phyloP scores from a whole-genome alignment of 92 coral and sea anemone species.

The Micromussa lordhowensis region DNA sequence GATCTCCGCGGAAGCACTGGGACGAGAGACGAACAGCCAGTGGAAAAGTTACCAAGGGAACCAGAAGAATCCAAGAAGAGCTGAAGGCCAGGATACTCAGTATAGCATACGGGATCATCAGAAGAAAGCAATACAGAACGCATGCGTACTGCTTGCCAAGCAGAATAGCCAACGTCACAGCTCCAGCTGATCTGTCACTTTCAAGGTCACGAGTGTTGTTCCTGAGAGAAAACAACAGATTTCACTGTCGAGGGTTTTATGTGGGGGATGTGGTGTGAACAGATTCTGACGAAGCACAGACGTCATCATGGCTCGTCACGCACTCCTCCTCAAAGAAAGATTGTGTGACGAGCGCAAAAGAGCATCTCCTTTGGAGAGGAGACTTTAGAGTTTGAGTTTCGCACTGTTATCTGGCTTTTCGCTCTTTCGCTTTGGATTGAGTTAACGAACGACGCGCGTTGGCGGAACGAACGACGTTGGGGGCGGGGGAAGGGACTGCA shows the following conservation, averaged over 20 bases:
- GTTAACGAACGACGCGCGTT: too few species aligned
- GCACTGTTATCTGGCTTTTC: too few species aligned
- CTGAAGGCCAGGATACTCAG: conserved; percentile 42
- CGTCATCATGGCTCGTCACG: too few species aligned
- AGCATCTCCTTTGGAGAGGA: too few species aligned
- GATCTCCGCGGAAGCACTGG: conserved; percentile 73
- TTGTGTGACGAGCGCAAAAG: too few species aligned
- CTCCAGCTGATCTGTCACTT: conserved; percentile 74
- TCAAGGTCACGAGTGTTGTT: conserved; percentile 89
- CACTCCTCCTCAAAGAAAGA: too few species aligned
- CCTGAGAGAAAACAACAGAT: conserved; percentile 18
- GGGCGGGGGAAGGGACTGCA: too few species aligned
- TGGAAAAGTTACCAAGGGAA: conserved; percentile 77
- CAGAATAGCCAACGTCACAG: conserved; percentile 75
- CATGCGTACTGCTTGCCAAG: conserved; percentile 71
- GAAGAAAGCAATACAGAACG: conserved; percentile 61
- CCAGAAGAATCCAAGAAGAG: conserved; percentile 47
- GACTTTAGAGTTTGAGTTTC: too few species aligned
- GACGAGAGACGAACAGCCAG: conserved; percentile 55
- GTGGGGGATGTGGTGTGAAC: too few species aligned
- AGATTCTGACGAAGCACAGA: too few species aligned
- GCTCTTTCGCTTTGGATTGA: too few species aligned
- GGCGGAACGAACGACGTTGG: too few species aligned
- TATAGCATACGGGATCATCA: conserved; percentile 67
- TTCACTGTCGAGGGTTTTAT: not conserved